Percentiles rank a stretch among this genome's conserved stretches.
phyloP scores from a whole-genome alignment of 2,797 vertebrate genomes.

The Pangasius djambal region DNA sequence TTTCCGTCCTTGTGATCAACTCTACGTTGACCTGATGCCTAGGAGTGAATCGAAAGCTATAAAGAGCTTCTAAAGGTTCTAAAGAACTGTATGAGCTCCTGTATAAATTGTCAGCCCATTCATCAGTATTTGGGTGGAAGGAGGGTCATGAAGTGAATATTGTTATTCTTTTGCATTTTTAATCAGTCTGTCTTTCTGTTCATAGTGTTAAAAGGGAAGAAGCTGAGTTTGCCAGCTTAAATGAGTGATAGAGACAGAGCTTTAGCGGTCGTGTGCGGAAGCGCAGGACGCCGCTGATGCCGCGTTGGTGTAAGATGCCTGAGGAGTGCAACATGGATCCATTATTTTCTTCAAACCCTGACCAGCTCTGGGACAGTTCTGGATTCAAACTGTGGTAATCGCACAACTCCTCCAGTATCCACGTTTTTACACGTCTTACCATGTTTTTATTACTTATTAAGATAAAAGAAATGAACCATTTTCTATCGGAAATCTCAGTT shows the following conservation, averaged over 20 bases:
- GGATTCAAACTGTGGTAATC: conserved; percentile 67
- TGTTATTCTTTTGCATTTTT: background rate
- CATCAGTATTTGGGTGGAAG: background rate
- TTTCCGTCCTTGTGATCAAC: background rate
- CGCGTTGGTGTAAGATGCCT: conserved; percentile 86
- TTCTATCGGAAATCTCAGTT: conserved; percentile 89
- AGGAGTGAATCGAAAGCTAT: background rate
- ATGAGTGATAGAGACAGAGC: conserved; percentile 79
- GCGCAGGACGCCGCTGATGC: conserved; percentile 79
- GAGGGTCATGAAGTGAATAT: background rate
- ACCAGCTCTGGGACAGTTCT: conserved; percentile 75
- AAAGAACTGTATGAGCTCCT: background rate
- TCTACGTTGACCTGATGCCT: background rate
- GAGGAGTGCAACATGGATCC: conserved; percentile 81
- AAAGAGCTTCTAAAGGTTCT: background rate
- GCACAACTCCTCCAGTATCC: conserved; percentile 62
- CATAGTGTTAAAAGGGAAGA: conserved; percentile 98
- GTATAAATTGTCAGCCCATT: background rate
- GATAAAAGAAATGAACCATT: conserved; percentile 69
- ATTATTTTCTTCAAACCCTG: conserved; percentile 65
- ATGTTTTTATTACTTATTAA: conserved; percentile 97
- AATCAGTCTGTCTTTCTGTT: conserved; percentile 52
- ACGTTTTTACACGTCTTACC: conserved; percentile 95
- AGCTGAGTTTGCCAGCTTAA: conserved; percentile 98
- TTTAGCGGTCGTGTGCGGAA: conserved; percentile 75